Evolutionary conservation across 2,797 vertebrate species (phyloP).

Genomic region (Rhynchonycteris naso): DNA sequence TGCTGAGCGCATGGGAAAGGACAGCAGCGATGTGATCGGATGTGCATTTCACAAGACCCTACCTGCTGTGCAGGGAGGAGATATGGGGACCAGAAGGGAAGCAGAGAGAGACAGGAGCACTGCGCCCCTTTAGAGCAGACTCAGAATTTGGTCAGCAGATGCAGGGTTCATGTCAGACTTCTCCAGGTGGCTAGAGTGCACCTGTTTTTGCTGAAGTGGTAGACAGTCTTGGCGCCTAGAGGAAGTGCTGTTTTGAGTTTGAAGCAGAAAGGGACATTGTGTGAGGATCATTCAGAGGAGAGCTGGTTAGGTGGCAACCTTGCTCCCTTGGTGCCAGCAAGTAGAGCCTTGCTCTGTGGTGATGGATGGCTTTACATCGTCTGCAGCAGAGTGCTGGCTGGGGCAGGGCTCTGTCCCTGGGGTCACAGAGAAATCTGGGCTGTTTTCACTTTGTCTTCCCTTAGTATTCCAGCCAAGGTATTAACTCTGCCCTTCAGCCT

Average conservation of each 20-base stretch:
- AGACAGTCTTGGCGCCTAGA: background rate
- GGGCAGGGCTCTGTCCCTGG: background rate
- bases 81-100: background rate
- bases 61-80: background rate
- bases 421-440: background rate
- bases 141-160: background rate
- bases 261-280: background rate
- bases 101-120: background rate
- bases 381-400: rapidly evolving
- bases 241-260: background rate
- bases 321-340: background rate
- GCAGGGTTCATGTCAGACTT: background rate
- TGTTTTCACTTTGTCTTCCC: background rate
- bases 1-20: background rate
- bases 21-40: background rate
- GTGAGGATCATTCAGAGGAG: background rate
- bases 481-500: background rate
- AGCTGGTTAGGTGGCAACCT: background rate
- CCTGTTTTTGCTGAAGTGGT: background rate
- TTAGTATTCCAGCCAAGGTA: background rate
- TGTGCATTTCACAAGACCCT: background rate
- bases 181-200: too few relatives aligned
- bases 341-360: background rate
- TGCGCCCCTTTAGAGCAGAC: background rate
- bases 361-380: slow-evolving; percentile 21